Base-by-base conservation (phyloP, 1,140 invertebrate species). In the Drosophila sproati region DNA sequence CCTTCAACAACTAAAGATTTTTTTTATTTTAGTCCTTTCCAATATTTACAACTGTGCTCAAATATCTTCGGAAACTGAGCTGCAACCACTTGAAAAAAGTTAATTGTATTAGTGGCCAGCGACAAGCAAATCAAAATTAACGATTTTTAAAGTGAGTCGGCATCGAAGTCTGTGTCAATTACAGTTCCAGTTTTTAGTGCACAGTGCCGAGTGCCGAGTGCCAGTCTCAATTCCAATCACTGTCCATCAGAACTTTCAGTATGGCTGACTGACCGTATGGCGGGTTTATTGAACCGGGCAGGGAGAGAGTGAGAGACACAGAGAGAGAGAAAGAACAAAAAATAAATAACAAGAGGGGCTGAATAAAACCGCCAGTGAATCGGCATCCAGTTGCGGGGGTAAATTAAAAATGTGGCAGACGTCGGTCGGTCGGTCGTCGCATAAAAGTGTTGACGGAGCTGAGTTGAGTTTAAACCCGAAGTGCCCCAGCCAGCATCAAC, bases 371-470 rank as follows among this genome's bases (percentile, higher is more conserved):
- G 29, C 51, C 63, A 66, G 52, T 61, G 52, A 63, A 50, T 59
- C 59, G 52, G 45, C 72, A 73, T 60, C 66, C 69, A 52, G 64
- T 51, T 66, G 62, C 52, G 59, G 43, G 79, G 74, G 76, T 88
- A 88, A 87, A 87, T 87, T 87, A 83, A 87, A 87, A 87, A 88
- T 82, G 80, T 88, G 82, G 80, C 82, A 68, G 76, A 39, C 66
- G 31, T 8, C 37, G 37, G 7, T 41, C 37, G 7, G 39, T 43
- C 10, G 39, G 10, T 43, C 39, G 62, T 64, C 64, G 71, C 60
- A 87, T 86, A 86, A 88, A 86, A 79, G 55, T 57, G 64, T 64
- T 79, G 79, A 79, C 67, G 75, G 39, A 63, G 52, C 50, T 45
- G 78, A 62, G 66, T 56, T 75, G 4, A 20, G 20, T 48, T 48